These are phyloP conservation scores for Willowsia nigromaculata DNA, from an alignment of 2,888 invertebrate species.

Conservation along the genomic window DNA sequence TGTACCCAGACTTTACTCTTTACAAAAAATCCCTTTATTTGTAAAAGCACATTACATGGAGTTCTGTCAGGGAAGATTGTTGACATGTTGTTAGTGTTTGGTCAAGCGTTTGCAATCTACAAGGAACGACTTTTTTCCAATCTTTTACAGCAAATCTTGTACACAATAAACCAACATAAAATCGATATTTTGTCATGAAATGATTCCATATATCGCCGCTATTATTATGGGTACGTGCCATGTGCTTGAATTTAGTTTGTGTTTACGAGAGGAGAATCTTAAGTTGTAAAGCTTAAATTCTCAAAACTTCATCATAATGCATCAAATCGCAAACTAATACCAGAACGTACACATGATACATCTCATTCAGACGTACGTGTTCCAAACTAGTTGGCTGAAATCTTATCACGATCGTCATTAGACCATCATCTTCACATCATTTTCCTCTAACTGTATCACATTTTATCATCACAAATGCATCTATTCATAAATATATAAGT, in stretches of 20 bases:
- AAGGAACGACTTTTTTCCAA: constrained; percentile 10
- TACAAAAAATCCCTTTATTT: too few relatives aligned
- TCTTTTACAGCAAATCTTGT: too few relatives aligned
- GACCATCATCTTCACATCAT: constrained; percentile 1
- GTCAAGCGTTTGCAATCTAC: constrained; percentile 11
- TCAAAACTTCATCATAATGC: background rate
- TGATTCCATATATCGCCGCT: background rate
- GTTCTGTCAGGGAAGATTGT: too few relatives aligned
- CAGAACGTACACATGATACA: background rate
- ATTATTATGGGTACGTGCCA: background rate
- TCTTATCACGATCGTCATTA: constrained; percentile 31
- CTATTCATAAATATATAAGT: background rate
- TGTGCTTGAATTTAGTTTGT: background rate
- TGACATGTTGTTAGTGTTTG: constrained; percentile 4
- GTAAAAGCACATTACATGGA: too few relatives aligned
- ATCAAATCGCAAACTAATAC: background rate
- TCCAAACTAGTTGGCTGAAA: background rate
- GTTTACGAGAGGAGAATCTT: background rate
- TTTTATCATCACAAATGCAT: background rate
- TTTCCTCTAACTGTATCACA: constrained; percentile 11
- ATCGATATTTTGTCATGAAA: constrained; percentile 32
- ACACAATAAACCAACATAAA: too few relatives aligned
- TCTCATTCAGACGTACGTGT: background rate
- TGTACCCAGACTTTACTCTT: too few relatives aligned
- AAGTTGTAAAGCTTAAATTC: background rate